Evolutionary conservation across 2,113 vertebrate genomes (phyloP).

Genomic region (Microcebus griseorufus): DNA sequence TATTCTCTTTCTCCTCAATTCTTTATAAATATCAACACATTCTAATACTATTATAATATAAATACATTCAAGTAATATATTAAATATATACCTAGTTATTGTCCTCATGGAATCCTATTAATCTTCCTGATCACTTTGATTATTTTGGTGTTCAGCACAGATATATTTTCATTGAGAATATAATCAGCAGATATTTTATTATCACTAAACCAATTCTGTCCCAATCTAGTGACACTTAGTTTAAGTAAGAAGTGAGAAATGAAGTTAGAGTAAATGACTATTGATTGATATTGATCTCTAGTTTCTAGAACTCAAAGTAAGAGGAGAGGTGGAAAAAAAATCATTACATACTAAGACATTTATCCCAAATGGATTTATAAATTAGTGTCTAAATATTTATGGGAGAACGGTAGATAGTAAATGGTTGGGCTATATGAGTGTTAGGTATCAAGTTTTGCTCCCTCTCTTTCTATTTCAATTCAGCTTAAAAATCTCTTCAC

Average conservation of each 20-base stretch:
- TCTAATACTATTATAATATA: neutral
- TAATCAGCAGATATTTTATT: conserved; percentile 59
- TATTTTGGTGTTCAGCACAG: conserved; percentile 25
- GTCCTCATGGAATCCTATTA: neutral
- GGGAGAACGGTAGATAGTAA: conserved; percentile 46
- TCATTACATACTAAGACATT: conserved; percentile 41
- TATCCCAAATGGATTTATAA: conserved; percentile 63
- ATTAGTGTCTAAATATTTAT: conserved; percentile 74
- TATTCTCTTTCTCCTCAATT: neutral
- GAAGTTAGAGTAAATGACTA: conserved; percentile 74
- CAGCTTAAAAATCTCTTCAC: conserved; percentile 79
- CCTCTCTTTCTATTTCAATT: conserved; percentile 75
- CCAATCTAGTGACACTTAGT: neutral
- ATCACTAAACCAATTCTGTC: conserved; percentile 45
- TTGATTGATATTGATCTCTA: conserved; percentile 68
- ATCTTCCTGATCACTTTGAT: conserved; percentile 12
- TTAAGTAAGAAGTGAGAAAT: conserved; percentile 70
- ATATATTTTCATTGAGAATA: conserved; percentile 46
- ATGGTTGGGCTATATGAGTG: conserved; percentile 26
- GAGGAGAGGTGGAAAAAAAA: conserved; percentile 52
- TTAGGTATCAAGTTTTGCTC: conserved; percentile 62
- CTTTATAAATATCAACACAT: neutral
- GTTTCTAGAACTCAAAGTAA: conserved; percentile 52
- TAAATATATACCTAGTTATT: neutral
- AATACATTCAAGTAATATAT: neutral